Conservation (phyloP, 2,113 vertebrate genomes). For the Rhegmatorhina hoffmannsi region DNA sequence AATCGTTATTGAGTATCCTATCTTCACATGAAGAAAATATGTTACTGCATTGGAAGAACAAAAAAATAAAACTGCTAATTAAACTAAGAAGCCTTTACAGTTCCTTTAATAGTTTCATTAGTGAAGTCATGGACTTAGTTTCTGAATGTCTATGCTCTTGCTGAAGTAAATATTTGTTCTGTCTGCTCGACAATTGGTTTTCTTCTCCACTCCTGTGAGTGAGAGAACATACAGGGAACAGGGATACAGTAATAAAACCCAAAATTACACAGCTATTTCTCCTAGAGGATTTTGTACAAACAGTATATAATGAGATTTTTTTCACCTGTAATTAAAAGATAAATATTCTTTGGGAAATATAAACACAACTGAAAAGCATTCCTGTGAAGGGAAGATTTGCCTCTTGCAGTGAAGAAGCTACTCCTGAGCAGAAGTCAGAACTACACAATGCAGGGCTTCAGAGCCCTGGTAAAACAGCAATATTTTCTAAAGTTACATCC, state of each 20-base stretch:
- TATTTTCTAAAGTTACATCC: background rate
- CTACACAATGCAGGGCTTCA: background rate
- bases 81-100: background rate
- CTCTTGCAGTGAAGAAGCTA: background rate
- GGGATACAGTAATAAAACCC: background rate
- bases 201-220: background rate
- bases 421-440: background rate
- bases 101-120: background rate
- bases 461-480: background rate
- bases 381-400: background rate
- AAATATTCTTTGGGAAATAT: background rate
- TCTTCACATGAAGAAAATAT: background rate
- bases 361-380: background rate
- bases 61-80: background rate
- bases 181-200: fast-evolving
- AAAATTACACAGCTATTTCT: background rate
- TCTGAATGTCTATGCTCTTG: background rate
- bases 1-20: background rate
- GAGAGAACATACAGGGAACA: background rate
- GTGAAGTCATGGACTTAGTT: background rate
- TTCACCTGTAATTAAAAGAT: background rate
- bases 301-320: background rate
- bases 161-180: background rate
- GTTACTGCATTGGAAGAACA: background rate
- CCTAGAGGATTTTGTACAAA: background rate